These are phyloP conservation scores for Macrotrachela quadricornifera DNA, from an alignment of 1,140 invertebrate species.

Conservation along the genomic window DNA sequence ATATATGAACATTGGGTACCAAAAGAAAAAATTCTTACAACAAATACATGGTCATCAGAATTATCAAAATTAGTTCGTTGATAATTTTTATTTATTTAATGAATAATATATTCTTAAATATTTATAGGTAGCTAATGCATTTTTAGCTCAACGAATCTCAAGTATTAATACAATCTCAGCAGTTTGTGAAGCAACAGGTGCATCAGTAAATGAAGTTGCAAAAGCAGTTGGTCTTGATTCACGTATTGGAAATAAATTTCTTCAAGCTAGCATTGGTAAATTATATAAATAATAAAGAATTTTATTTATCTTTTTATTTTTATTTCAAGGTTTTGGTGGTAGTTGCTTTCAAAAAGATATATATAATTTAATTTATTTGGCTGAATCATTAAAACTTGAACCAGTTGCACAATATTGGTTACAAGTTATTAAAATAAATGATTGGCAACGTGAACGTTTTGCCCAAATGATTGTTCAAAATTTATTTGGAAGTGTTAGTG, in stretches of 20 bases:
- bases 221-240: conserved; percentile 76
- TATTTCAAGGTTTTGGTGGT: conserved; percentile 55
- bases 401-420: conserved; percentile 95
- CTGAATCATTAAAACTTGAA: conserved; percentile 76
- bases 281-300: background rate
- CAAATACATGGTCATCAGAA: conserved; percentile 97
- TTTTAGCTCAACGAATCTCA: conserved; percentile 87
- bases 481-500: conserved; percentile 84
- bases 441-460: conserved; percentile 82
- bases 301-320: background rate
- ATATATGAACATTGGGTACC: conserved; percentile 92
- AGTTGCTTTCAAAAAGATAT: conserved; percentile 99
- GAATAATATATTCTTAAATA: background rate
- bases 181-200: conserved; percentile 89
- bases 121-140: conserved; percentile 66
- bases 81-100: background rate
- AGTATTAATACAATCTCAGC: conserved; percentile 95
- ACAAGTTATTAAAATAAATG: conserved; percentile 86
- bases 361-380: conserved; percentile 86
- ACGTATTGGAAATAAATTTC: conserved; percentile 81
- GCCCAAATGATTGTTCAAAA: conserved; percentile 73
- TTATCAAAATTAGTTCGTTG: conserved; percentile 61
- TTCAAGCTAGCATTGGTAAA: conserved; percentile 65
- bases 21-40: conserved; percentile 71
- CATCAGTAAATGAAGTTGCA: conserved; percentile 86